Evolutionary conservation across 2,797 vertebrate genomes (phyloP).

Genomic region (Lophotriccus pileatus): DNA sequence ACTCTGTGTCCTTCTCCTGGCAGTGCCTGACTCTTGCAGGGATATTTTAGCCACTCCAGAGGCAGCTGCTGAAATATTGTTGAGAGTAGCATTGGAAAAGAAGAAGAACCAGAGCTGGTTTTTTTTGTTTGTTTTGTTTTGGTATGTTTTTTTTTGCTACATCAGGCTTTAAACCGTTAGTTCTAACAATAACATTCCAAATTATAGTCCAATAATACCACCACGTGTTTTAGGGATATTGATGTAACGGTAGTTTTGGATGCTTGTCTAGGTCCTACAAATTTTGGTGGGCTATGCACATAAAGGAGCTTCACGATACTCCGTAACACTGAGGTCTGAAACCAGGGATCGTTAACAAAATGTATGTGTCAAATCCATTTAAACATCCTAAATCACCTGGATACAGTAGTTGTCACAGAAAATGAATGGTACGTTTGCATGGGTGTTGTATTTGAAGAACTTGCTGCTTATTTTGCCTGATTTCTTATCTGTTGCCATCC

Average conservation of each 20-base stretch:
- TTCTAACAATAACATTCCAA: neutral
- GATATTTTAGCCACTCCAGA: neutral
- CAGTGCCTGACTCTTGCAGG: neutral
- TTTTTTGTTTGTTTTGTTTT: neutral
- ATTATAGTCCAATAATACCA: neutral
- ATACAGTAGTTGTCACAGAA: neutral
- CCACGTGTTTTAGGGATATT: neutral
- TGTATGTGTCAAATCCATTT: neutral
- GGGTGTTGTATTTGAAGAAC: neutral
- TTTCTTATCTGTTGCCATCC: neutral
- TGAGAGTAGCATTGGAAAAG: neutral
- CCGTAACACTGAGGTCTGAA: neutral
- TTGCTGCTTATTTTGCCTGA: neutral
- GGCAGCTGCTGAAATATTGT: neutral
- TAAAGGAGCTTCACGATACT: neutral
- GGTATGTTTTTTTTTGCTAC: neutral
- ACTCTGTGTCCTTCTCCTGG: neutral
- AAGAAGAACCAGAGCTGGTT: neutral
- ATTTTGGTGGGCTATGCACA: neutral
- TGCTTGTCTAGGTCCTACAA: neutral
- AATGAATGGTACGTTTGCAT: neutral
- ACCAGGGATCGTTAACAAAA: neutral
- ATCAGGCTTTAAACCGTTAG: neutral
- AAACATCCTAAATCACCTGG: neutral
- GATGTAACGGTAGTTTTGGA: neutral